A percentile compares a stretch with the other conserved stretches of the same genome.
Conservation (phyloP, 1,140 invertebrate species). For the Maniola jurtina region DNA sequence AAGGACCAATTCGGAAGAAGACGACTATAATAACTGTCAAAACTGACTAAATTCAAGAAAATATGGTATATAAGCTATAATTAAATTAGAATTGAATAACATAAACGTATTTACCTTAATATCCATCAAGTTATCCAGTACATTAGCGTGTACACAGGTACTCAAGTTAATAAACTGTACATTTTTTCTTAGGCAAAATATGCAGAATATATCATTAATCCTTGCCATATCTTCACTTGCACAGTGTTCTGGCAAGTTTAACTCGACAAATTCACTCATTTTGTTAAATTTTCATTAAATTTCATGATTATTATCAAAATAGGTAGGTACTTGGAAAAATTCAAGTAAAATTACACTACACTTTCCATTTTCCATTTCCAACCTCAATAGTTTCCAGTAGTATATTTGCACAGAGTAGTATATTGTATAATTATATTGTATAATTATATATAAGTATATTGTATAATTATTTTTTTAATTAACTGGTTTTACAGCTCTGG, state of each 20-base stretch:
- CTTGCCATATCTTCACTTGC: conserved; percentile 4
- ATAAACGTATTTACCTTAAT: conserved; percentile 38
- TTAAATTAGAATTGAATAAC: conserved; percentile 9
- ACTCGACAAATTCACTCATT: conserved; percentile 16
- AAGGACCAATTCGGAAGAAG: conserved; percentile 37
- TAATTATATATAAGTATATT: no score
- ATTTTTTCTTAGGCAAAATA: conserved; percentile 34
- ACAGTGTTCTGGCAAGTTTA: conserved; percentile 12
- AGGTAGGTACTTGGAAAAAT: no score
- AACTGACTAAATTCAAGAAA: no score
- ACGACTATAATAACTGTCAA: conserved; percentile 32
- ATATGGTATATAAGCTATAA: conserved; percentile 3
- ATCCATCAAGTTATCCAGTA: conserved; percentile 42
- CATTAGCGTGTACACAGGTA: conserved; percentile 45
- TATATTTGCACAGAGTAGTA: no score
- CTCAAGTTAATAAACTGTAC: conserved; percentile 33
- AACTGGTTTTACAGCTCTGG: no score
- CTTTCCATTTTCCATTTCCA: no score
- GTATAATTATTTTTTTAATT: no score
- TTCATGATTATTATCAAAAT: no score
- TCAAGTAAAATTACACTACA: no score
- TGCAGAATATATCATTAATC: conserved; percentile 23
- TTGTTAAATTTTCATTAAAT: neutral
- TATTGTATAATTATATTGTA: no score
- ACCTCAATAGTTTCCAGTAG: no score